Conservation (phyloP, 2,888 invertebrate species). For the Colletes collaris region DNA sequence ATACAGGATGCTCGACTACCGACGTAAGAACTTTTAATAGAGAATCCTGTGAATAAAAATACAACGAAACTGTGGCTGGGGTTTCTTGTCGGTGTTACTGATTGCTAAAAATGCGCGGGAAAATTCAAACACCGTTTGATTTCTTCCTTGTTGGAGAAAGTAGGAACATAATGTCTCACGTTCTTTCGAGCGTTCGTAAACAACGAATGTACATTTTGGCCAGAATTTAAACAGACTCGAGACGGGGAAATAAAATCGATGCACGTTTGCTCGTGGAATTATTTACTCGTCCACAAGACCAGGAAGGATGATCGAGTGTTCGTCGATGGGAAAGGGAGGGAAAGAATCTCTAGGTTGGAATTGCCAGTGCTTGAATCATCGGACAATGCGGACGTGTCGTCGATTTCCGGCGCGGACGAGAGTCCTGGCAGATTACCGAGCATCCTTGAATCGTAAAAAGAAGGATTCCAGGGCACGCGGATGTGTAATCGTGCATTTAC, state of each 20-base stretch:
- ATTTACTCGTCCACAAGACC: constrained; percentile 18
- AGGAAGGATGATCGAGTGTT: background rate
- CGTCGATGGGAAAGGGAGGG: background rate
- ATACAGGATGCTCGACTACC: background rate
- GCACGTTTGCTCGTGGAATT: background rate
- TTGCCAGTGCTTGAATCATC: constrained; percentile 52
- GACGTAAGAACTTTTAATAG: too few species aligned
- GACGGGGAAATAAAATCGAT: too few species aligned
- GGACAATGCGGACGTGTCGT: constrained; percentile 57
- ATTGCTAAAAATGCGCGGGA: too few species aligned
- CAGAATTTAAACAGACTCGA: too few species aligned
- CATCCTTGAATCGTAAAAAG: constrained; percentile 40
- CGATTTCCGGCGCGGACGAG: constrained; percentile 40
- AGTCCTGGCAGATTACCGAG: constrained; percentile 38
- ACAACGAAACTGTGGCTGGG: too few species aligned
- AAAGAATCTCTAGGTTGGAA: constrained; percentile 24
- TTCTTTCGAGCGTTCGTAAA: too few species aligned
- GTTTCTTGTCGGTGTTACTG: too few species aligned
- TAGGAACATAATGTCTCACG: too few species aligned
- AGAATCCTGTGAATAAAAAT: too few species aligned
- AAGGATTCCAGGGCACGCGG: constrained; percentile 36
- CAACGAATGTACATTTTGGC: too few species aligned
- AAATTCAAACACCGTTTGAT: too few species aligned
- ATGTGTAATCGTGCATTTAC: constrained; percentile 14
- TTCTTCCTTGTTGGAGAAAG: too few species aligned